Evolutionary conservation across 2,797 vertebrate genomes (phyloP).

Genomic region (Brachyrhaphis roseni): DNA sequence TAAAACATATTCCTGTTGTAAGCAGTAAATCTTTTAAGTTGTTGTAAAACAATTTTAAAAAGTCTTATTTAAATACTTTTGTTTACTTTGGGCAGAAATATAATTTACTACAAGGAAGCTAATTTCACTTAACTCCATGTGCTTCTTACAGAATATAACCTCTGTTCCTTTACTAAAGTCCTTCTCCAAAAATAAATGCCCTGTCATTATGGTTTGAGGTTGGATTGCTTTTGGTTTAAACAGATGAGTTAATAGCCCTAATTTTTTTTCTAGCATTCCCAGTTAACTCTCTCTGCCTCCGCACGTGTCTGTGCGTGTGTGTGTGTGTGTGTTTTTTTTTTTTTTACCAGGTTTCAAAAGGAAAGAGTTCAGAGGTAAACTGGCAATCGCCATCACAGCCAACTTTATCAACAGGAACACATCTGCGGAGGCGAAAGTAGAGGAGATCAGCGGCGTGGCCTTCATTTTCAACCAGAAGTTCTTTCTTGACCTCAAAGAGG

Average conservation of each 20-base stretch:
- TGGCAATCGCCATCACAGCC: conserved; percentile 97
- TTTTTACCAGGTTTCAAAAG: conserved; percentile 88
- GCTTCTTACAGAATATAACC: conserved; percentile 4
- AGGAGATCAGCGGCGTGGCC: conserved; percentile 98
- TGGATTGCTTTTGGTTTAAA: conserved; percentile 55
- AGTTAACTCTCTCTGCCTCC: conserved; percentile 9
- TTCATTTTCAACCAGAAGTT: conserved; percentile 99
- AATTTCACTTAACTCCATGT: conserved; percentile 19
- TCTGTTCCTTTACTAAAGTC: conserved; percentile 40
- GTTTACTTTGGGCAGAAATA: conserved; percentile 4
- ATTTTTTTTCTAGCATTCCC: conserved; percentile 14
- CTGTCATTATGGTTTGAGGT: conserved; percentile 57
- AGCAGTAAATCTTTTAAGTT: not conserved
- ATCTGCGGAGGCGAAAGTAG: conserved; percentile 95
- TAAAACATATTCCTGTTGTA: conserved; percentile 25
- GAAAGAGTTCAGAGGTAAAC: conserved; percentile 96
- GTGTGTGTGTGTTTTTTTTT: not conserved
- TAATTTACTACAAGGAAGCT: conserved; percentile 19
- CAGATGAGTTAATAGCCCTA: conserved; percentile 13
- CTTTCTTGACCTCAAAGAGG: conserved; percentile 95
- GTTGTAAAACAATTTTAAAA: not conserved
- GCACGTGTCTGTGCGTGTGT: too few species aligned
- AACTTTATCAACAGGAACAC: conserved; percentile 99
- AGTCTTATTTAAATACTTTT: not conserved
- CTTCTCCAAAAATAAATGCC: conserved; percentile 58